Evolutionary conservation across 2,888 invertebrate genomes (phyloP).

Genomic region (Agriopis marginaria): DNA sequence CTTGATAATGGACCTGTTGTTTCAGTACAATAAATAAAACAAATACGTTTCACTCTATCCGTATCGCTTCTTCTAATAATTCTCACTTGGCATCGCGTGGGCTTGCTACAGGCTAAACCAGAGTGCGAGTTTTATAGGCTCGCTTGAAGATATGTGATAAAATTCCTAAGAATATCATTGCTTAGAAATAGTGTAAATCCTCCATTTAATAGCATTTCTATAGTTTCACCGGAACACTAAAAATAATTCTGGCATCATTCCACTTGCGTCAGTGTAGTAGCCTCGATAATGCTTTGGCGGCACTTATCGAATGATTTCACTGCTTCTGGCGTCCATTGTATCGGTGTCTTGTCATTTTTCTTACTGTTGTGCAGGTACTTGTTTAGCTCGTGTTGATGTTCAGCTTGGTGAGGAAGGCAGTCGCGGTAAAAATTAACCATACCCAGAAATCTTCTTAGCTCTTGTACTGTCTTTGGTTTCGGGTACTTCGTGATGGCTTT

Average conservation of each 20-base stretch:
- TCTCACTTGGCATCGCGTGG: conserved; percentile 41
- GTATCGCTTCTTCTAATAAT: conserved; percentile 37
- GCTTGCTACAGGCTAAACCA: conserved; percentile 39
- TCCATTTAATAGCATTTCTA: conserved; percentile 15
- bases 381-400: too few relatives aligned
- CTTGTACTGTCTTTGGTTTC: too few relatives aligned
- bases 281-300: too few relatives aligned
- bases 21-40: conserved; percentile 15
- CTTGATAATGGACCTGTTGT: not conserved
- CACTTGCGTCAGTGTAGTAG: too few relatives aligned
- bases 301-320: too few relatives aligned
- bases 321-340: too few relatives aligned
- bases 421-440: too few relatives aligned
- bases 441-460: too few relatives aligned
- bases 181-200: conserved; percentile 20
- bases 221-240: conserved; percentile 9
- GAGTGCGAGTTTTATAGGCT: conserved; percentile 43
- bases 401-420: too few relatives aligned
- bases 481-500: too few relatives aligned
- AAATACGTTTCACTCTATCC: conserved; percentile 31
- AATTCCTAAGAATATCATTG: conserved; percentile 37
- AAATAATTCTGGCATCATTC: conserved; percentile 5
- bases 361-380: too few relatives aligned
- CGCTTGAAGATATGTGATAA: conserved; percentile 40
- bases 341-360: too few relatives aligned